Evolutionary conservation across 2,888 invertebrate species (phyloP).

Genomic region (Slavum lentiscoides): DNA sequence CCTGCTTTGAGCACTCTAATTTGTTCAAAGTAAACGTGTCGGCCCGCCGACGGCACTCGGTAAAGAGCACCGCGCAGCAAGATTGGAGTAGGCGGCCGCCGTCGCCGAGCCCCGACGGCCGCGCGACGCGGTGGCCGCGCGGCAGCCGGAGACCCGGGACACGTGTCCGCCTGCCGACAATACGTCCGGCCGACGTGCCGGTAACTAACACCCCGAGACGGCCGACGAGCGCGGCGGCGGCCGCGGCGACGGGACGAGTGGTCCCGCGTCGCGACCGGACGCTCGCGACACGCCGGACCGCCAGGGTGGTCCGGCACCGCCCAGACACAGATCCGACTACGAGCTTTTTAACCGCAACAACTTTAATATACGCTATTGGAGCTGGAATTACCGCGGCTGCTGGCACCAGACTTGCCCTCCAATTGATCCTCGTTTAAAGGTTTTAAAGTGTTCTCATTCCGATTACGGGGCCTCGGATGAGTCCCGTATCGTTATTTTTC

Average conservation of each 20-base stretch:
- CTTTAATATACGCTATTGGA: conserved; percentile 72
- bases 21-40: conserved; percentile 70
- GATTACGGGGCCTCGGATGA: conserved; percentile 65
- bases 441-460: conserved; percentile 65
- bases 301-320: conserved; percentile 62
- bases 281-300: background rate
- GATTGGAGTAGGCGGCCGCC: conserved; percentile 58
- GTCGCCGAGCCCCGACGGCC: background rate
- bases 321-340: conserved; percentile 64
- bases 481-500: conserved; percentile 70
- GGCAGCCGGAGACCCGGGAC: conserved; percentile 6
- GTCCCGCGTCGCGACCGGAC: conserved; percentile 57
- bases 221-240: conserved; percentile 9
- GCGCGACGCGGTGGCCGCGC: background rate
- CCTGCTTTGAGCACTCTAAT: conserved; percentile 71
- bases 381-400: conserved; percentile 75
- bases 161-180: conserved; percentile 56
- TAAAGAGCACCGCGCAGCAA: conserved; percentile 59
- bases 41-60: conserved; percentile 62
- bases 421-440: conserved; percentile 67
- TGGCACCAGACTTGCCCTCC: conserved; percentile 73
- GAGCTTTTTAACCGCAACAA: conserved; percentile 71
- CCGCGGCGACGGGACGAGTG: background rate
- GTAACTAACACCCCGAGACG: conserved; percentile 49
- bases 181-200: conserved; percentile 55